Conservation (phyloP, 2,113 vertebrate genomes). For the Carassius carassius region DNA sequence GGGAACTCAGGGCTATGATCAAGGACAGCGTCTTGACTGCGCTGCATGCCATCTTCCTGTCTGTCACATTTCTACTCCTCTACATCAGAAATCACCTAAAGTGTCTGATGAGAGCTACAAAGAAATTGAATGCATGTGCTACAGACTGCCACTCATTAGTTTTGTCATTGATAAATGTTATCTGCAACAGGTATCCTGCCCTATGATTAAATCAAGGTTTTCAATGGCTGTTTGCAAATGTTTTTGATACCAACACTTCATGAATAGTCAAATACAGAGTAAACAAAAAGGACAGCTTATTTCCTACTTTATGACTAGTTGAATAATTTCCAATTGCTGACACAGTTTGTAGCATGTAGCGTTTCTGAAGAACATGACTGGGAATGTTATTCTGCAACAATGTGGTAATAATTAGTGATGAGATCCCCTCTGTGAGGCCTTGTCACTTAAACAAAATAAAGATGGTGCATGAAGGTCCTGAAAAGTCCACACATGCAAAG, state of each 20-base stretch:
- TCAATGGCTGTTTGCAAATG: neutral
- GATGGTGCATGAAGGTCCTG: neutral
- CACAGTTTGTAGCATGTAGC: neutral
- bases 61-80: neutral
- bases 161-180: too few species aligned
- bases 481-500: neutral
- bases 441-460: neutral
- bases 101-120: constrained; percentile 2
- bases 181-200: neutral
- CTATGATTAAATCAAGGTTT: neutral
- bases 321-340: neutral
- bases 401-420: neutral
- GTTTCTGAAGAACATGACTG: neutral
- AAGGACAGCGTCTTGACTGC: neutral
- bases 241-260: neutral
- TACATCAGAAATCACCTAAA: constrained; percentile 3
- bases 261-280: neutral
- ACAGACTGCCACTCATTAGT: neutral
- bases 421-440: neutral
- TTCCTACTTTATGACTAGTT: neutral
- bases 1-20: constrained; percentile 22
- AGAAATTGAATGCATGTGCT: neutral
- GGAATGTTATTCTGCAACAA: neutral
- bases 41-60: neutral
- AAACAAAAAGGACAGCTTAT: neutral